Evolutionary conservation across 2,113 vertebrate species (phyloP).

Genomic region (Coturnix japonica): DNA sequence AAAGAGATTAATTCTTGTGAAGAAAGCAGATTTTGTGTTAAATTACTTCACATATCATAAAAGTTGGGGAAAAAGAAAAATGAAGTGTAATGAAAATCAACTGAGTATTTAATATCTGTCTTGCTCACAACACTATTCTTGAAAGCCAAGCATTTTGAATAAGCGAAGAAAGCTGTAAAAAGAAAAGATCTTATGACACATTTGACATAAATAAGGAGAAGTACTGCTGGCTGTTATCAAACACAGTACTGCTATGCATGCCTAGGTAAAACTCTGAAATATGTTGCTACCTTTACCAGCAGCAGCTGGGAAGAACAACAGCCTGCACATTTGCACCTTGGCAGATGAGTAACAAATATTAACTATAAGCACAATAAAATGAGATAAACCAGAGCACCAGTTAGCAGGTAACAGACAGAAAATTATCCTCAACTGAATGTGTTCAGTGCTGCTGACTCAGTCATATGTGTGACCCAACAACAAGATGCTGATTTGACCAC

Average conservation of each 20-base stretch:
- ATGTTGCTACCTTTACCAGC: not conserved
- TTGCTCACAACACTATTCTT: constrained; percentile 29
- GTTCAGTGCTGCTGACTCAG: not conserved
- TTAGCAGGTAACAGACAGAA: not conserved
- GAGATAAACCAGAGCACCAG: not conserved
- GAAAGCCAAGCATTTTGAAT: constrained; percentile 46
- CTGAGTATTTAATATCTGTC: not conserved
- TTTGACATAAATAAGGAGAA: not conserved
- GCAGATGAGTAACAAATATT: not conserved
- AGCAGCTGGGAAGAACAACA: not conserved
- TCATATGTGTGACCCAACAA: not conserved
- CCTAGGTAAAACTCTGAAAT: not conserved
- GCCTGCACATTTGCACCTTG: not conserved
- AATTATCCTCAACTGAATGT: not conserved
- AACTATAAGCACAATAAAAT: not conserved
- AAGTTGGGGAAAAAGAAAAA: not conserved
- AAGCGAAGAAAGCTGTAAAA: not conserved
- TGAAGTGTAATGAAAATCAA: constrained; percentile 7
- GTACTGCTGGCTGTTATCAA: not conserved
- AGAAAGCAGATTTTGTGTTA: constrained; percentile 7
- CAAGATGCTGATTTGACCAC: not conserved
- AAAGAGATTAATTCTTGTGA: not conserved
- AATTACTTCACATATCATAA: not conserved
- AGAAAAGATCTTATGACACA: not conserved
- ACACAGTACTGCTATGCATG: not conserved